Evolutionary conservation across 2,888 invertebrate species (phyloP), one percentile per base, ranked within the genome.

Genomic region (Perdita meconis): DNA sequence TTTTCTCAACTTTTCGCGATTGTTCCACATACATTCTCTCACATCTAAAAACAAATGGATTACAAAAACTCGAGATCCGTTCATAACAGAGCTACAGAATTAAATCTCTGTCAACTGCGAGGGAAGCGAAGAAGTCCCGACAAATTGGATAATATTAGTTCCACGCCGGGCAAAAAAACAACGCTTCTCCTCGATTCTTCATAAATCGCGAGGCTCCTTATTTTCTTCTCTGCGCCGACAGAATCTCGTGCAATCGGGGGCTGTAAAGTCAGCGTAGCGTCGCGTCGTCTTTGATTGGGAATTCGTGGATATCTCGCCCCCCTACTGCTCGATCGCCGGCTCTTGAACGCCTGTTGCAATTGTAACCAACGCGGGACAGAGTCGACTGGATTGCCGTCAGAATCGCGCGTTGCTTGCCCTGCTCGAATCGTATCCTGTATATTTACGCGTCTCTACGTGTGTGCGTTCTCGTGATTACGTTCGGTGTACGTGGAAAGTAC

Each of bases 281-380:
- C 42, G 53, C 16, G 51, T 16, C 42, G 53, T 19, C 57, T 59
- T 78, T 59, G 66, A 77, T 78, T 67, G 63, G 70, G 47, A 78
- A 77, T 78, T 78, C 50, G 59, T 69, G 50, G 42, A 56, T 56
- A 36, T 51, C 50, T 55, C 8, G 34, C 13, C 10, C 75, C 38
- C 75, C 66, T 72, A 60, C 73, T 56, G n/a, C 22, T 30, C 12
- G 13, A 1, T 42, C 30, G 5, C 26, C 30, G 10, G n/a, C 51
- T 44, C 26, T 47, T 36, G 40, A 30, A 38, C 38, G 56, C 26
- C 65, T 50, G 50, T 61, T 34, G 30, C 63, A 34, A 69, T 26
- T 36, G 60, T 50, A n/a, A 44, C 44, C 16, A 51, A 44, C 57
- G 40, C 44, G 47, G 57, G 12, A n/a, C 64, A 69, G 75, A 69